A percentile compares a stretch with the other conserved stretches of the same genome.
Evolutionary conservation across 2,113 vertebrate species (phyloP).

Genomic region (Dunckerocampus dactyliophorus): DNA sequence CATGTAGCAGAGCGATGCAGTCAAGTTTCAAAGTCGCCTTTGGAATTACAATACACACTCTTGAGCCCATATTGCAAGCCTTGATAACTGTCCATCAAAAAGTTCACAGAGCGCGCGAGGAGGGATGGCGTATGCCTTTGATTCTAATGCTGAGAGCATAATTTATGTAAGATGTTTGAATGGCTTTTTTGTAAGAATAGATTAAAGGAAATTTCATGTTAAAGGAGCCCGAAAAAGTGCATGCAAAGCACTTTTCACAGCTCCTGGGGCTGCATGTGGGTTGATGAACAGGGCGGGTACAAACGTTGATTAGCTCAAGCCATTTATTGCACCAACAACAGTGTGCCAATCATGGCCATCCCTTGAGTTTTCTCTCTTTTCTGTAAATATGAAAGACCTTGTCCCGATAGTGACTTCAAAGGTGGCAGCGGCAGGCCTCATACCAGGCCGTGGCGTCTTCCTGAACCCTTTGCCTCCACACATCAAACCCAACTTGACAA

Average conservation of each 20-base stretch:
- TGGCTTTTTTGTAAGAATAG: slow-evolving; percentile 72
- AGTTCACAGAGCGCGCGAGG: slow-evolving; percentile 61
- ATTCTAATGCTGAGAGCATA: slow-evolving; percentile 80
- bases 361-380: slow-evolving; percentile 58
- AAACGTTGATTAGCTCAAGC: slow-evolving; percentile 56
- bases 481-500: slow-evolving; percentile 69
- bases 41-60: slow-evolving; percentile 56
- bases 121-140: slow-evolving; percentile 63
- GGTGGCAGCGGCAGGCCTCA: slow-evolving; percentile 56
- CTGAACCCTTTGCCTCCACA: slow-evolving; percentile 52
- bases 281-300: slow-evolving; percentile 59
- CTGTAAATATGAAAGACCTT: slow-evolving; percentile 72
- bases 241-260: slow-evolving; percentile 61
- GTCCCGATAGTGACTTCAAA: slow-evolving; percentile 70
- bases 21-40: slow-evolving; percentile 46
- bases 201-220: slow-evolving; percentile 72
- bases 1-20: slow-evolving; percentile 23
- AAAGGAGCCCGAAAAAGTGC: slow-evolving; percentile 60
- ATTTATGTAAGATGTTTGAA: slow-evolving; percentile 79
- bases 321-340: slow-evolving; percentile 60
- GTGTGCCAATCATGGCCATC: slow-evolving; percentile 63
- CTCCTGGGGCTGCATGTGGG: slow-evolving; percentile 54
- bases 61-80: slow-evolving; percentile 47
- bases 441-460: slow-evolving; percentile 57
- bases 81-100: slow-evolving; percentile 68